Conservation (phyloP, 2,113 vertebrate species). For the Lonchura striata region DNA sequence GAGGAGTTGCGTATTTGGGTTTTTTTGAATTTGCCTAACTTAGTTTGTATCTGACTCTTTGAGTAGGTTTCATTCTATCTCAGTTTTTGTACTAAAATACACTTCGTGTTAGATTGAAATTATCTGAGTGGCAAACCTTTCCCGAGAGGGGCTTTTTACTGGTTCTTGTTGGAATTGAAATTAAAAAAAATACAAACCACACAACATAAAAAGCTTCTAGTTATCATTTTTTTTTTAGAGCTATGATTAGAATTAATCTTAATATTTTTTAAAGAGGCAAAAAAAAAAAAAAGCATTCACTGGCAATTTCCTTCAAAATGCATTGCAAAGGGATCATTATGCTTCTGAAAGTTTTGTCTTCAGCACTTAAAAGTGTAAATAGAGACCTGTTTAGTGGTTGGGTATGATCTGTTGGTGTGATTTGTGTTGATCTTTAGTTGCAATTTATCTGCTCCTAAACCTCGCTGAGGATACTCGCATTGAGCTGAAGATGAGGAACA, state of each 20-base stretch:
- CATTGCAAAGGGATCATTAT: neutral
- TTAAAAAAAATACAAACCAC: neutral
- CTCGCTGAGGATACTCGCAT: constrained; percentile 91
- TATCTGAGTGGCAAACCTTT: neutral
- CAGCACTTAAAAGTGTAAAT: neutral
- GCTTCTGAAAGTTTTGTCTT: neutral
- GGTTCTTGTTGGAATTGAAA: neutral
- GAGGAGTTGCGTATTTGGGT: neutral
- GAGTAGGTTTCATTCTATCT: neutral
- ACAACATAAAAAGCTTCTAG: neutral
- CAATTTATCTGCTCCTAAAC: constrained; percentile 90
- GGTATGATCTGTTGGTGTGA: neutral
- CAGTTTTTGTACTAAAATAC: neutral
- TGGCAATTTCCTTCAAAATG: neutral
- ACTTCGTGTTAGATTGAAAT: neutral
- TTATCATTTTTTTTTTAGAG: neutral
- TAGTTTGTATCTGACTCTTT: neutral
- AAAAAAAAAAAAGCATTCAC: neutral
- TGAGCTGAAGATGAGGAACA: constrained; percentile 96
- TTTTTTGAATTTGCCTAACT: neutral
- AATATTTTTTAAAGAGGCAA: neutral
- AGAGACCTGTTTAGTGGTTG: neutral
- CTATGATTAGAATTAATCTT: neutral
- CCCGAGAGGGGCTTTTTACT: neutral
- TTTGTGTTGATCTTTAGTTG: constrained; percentile 72